A percentile compares a stretch with the other conserved stretches of the same genome.
Evolutionary conservation across 2,113 vertebrate species (phyloP).

Genomic region (Rissa tridactyla): DNA sequence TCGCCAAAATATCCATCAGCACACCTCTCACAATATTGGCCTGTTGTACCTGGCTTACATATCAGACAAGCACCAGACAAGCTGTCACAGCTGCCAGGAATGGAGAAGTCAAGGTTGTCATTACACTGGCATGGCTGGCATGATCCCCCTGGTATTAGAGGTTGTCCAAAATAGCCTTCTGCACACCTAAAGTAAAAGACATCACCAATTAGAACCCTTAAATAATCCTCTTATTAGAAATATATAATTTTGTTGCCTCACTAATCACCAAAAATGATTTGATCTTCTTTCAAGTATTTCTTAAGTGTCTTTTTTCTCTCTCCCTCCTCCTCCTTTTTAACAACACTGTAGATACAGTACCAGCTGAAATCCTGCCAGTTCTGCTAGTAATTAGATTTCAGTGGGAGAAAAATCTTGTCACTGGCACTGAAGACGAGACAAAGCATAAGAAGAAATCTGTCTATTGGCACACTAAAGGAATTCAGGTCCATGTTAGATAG

Average conservation of each 20-base stretch:
- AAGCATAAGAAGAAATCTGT: constrained; percentile 56
- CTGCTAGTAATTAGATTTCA: constrained; percentile 69
- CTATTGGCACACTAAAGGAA: constrained; percentile 9
- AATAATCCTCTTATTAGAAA: background rate
- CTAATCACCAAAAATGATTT: background rate
- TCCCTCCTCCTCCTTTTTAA: constrained; percentile 3
- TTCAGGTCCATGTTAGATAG: background rate
- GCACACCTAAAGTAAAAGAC: constrained; percentile 82
- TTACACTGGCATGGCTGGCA: constrained; percentile 91
- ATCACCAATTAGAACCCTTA: constrained; percentile 28
- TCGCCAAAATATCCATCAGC: constrained; percentile 92
- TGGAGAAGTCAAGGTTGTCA: constrained; percentile 89
- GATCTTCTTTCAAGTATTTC: constrained; percentile 15
- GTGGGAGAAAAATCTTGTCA: constrained; percentile 54
- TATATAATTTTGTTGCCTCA: constrained; percentile 7
- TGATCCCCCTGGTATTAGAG: constrained; percentile 81
- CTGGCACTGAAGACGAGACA: constrained; percentile 41
- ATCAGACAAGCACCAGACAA: constrained; percentile 90
- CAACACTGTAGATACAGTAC: constrained; percentile 21
- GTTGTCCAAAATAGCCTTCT: constrained; percentile 90
- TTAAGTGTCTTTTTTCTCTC: background rate
- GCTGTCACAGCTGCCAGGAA: constrained; percentile 89
- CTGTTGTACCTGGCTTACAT: constrained; percentile 89
- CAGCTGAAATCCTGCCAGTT: constrained; percentile 67
- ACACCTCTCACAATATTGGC: constrained; percentile 85